Percentiles rank a stretch among this genome's conserved stretches.
Conservation (phyloP, 2,888 invertebrate species). For the Deilephila elpenor region DNA sequence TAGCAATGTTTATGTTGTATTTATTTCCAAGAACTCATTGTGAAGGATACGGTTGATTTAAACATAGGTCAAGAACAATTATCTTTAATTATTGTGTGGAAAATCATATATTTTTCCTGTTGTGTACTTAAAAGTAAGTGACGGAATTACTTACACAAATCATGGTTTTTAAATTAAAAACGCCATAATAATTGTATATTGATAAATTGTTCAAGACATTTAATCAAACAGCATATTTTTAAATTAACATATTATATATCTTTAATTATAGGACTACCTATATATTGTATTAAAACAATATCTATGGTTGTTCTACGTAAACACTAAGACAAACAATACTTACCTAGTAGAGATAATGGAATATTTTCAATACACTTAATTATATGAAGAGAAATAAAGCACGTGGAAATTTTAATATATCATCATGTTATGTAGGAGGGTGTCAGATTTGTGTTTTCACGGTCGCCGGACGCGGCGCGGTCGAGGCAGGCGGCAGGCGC, state of each 20-base stretch:
- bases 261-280: too few species aligned
- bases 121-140: not conserved
- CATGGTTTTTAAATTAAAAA: too few species aligned
- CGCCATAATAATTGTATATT: too few species aligned
- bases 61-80: conserved; percentile 8
- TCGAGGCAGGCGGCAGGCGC: conserved; percentile 69
- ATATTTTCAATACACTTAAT: not conserved
- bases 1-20: not conserved
- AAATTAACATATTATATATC: too few species aligned
- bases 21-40: conserved; percentile 5
- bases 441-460: conserved; percentile 72
- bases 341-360: not conserved
- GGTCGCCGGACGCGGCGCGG: conserved; percentile 76
- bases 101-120: conserved; percentile 16
- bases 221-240: too few species aligned
- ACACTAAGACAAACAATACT: not conserved
- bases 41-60: not conserved
- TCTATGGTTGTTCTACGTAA: too few species aligned
- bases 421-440: conserved; percentile 28
- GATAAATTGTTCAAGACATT: too few species aligned
- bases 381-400: not conserved
- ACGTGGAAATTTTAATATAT: conserved; percentile 11
- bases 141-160: too few species aligned
- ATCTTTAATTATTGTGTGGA: not conserved
- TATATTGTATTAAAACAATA: too few species aligned